Conservation (phyloP, 2,888 invertebrate species). For the Parthenolecanium corni region DNA sequence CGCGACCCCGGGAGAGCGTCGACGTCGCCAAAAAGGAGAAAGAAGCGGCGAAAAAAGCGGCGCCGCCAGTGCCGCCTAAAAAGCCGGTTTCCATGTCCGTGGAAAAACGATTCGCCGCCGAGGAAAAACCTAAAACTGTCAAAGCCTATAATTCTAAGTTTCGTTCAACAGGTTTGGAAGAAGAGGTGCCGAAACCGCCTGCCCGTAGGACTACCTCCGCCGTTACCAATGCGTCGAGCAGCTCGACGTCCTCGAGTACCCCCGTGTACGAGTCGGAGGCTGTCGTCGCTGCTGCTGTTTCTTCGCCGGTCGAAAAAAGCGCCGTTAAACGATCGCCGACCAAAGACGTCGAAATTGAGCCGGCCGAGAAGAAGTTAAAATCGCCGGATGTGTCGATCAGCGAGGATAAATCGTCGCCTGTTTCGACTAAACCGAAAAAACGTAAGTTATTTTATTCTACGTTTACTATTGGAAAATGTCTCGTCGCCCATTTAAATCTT, state of each 20-base stretch:
- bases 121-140: conserved; percentile 67
- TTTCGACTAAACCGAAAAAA: conserved; percentile 71
- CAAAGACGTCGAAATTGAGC: conserved; percentile 17
- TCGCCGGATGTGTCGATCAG: conserved; percentile 26
- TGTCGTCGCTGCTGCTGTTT: neutral
- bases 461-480: neutral
- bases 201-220: conserved; percentile 28
- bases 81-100: conserved; percentile 40
- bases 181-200: conserved; percentile 63
- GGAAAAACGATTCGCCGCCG: conserved; percentile 62
- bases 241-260: neutral
- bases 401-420: conserved; percentile 47
- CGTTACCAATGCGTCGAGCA: too few relatives aligned
- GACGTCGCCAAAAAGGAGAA: conserved; percentile 17
- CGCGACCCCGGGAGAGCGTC: neutral
- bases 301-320: conserved; percentile 22
- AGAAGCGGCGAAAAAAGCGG: conserved; percentile 31
- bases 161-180: conserved; percentile 79
- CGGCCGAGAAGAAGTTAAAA: conserved; percentile 65
- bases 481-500: too few relatives aligned
- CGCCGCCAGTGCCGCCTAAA: conserved; percentile 32
- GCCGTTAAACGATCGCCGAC: conserved; percentile 30
- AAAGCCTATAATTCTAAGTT: conserved; percentile 86
- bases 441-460: conserved; percentile 51
- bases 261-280: conserved; percentile 12